Evolutionary conservation across 2,797 vertebrate genomes (phyloP).

Genomic region (Muscicapa comitata): DNA sequence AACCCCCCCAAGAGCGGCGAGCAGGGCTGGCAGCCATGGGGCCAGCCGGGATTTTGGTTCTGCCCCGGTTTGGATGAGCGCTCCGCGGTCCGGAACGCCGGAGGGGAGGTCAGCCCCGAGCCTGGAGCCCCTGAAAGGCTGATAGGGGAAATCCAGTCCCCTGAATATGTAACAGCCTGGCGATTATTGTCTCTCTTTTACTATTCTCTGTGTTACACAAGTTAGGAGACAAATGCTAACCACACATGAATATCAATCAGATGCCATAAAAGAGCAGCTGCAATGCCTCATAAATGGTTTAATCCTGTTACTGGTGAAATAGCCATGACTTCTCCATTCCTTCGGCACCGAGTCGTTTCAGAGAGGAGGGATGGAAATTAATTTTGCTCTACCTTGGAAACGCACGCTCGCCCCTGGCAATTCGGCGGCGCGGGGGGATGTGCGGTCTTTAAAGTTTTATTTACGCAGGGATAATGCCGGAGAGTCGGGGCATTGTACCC

Average conservation of each 20-base stretch:
- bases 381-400: conserved; percentile 76
- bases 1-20: background rate
- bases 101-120: conserved; percentile 56
- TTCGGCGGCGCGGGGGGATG: conserved; percentile 50
- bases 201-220: conserved; percentile 81
- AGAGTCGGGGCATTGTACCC: background rate
- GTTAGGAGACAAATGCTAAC: conserved; percentile 83
- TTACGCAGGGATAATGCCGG: conserved; percentile 58
- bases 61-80: conserved; percentile 23
- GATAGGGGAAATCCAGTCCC: conserved; percentile 64
- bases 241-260: conserved; percentile 85
- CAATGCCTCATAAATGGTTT: conserved; percentile 82
- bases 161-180: conserved; percentile 76
- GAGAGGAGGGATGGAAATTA: conserved; percentile 75
- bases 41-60: background rate
- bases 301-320: conserved; percentile 81
- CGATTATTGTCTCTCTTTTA: conserved; percentile 81
- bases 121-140: conserved; percentile 57
- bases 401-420: conserved; percentile 38
- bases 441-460: conserved; percentile 69
- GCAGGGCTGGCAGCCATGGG: too few relatives aligned
- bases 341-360: conserved; percentile 68
- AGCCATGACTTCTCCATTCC: conserved; percentile 76
- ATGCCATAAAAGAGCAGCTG: conserved; percentile 83
- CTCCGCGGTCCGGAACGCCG: conserved; percentile 44